Base-by-base conservation (phyloP, 2,888 invertebrate species). In the Incurvaria masculella region DNA sequence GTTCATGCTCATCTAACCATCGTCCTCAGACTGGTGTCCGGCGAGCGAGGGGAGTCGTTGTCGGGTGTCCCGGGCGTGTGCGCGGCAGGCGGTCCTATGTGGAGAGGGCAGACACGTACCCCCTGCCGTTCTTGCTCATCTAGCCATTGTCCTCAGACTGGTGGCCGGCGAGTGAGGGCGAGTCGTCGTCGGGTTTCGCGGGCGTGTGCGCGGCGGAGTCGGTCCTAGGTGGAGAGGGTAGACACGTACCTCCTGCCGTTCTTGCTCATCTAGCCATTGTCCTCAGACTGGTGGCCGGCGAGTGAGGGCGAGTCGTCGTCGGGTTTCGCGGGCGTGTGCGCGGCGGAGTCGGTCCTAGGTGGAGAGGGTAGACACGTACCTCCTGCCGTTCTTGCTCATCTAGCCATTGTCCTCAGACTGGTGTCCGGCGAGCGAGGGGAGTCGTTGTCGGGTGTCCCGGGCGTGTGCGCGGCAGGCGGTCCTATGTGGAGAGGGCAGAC, bases 1-100 rank as follows among this genome's bases (percentile, higher is more conserved):
- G 84, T 91, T 92, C 84, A 91, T 89, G 78, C 91, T 91, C 91
- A 91, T 91, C 78, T 92, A 91, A 69, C 91, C 91, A 83, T 92
- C 91, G 83, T 92, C 91, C 69, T 92, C 91, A 49, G 91, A 91
- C 67, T 91, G 91, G 69, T 91, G 90, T 59, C 89, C 89, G 60
- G 83, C 86, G 69, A 88, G 83, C 58, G 88, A 87, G 61, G 88
- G 88, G 89, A 89, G 78, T 89, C 89, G 69, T 80, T 81, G 59
- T 79, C 82, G 54, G 72, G 81, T 55, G 72, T 82, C 59, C 79
- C 81, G 54, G 72, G 81, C 55, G 74, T 80, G 57, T 79, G 81
- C 56, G 74, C 81, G 53, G 74, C 80, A 60, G 78, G 79, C 54
- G 71, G 78, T n/a, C n/a, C n/a, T n/a, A n/a, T n/a, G n/a, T n/a